Evolutionary conservation across 2,888 invertebrate genomes (phyloP).

Genomic region (Neoitamus cyanurus): DNA sequence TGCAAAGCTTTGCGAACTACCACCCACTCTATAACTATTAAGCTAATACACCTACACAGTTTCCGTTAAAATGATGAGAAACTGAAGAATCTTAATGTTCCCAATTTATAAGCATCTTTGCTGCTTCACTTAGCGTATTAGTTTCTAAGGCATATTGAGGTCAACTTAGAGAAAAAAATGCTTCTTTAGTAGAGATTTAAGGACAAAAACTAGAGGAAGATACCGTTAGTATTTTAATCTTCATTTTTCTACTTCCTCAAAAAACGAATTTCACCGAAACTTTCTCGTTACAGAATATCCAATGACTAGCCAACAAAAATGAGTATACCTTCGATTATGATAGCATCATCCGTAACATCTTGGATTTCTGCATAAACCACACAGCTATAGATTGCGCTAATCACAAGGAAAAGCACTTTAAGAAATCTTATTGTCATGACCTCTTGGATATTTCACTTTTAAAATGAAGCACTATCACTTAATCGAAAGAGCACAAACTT

Average conservation of each 20-base stretch:
- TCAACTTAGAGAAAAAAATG: background rate
- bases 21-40: background rate
- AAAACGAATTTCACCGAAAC: background rate
- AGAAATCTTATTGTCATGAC: background rate
- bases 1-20: background rate
- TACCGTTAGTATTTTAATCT: background rate
- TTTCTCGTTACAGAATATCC: background rate
- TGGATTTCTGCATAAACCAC: background rate
- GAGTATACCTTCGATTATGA: constrained; percentile 45
- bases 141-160: background rate
- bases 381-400: background rate
- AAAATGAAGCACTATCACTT: background rate
- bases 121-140: background rate
- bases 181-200: background rate
- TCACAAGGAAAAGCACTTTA: background rate
- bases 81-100: background rate
- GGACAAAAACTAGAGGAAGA: background rate
- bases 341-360: constrained; percentile 26
- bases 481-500: background rate
- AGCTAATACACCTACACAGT: background rate
- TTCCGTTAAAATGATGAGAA: background rate
- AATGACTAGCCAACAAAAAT: background rate
- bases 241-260: background rate
- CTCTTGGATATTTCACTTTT: background rate
- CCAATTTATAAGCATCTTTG: background rate